These are phyloP conservation scores for Cotesia chilonis DNA, from an alignment of 1,140 invertebrate genomes.

Conservation along the genomic window DNA sequence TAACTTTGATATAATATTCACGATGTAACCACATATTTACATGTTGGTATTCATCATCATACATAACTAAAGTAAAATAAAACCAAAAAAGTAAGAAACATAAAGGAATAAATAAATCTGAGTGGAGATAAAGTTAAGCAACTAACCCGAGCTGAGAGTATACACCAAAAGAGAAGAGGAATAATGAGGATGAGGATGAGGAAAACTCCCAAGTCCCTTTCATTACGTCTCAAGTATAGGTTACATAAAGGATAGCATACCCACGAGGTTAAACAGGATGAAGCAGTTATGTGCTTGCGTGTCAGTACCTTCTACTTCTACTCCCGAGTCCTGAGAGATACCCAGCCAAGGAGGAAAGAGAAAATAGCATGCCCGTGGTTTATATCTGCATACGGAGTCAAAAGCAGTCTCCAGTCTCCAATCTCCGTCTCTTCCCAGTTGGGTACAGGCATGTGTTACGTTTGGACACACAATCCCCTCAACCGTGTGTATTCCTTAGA, in stretches of 20 bases:
- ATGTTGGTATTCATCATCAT: constrained; percentile 7
- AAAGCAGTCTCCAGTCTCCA: neutral
- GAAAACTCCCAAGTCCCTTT: constrained; percentile 1
- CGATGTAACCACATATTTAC: constrained; percentile 8
- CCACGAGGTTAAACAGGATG: constrained; percentile 47
- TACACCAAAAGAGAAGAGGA: neutral
- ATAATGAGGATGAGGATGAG: neutral
- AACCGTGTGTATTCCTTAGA: no score
- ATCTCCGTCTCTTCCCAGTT: no score
- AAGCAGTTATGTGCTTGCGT: constrained; percentile 52
- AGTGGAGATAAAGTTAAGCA: neutral
- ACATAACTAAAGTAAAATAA: no score
- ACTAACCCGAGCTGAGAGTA: no score
- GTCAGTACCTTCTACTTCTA: neutral
- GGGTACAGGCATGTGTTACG: neutral
- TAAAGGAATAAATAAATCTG: neutral
- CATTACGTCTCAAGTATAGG: constrained; percentile 26
- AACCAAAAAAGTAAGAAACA: no score
- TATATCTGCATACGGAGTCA: neutral
- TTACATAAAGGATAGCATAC: constrained; percentile 21
- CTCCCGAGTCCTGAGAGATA: no score
- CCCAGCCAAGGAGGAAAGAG: no score
- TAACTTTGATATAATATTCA: neutral
- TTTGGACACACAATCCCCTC: no score
- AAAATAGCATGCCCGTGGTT: no score